Conservation (phyloP, 2,888 invertebrate genomes). For the Zhuqinia jingwanae region DNA sequence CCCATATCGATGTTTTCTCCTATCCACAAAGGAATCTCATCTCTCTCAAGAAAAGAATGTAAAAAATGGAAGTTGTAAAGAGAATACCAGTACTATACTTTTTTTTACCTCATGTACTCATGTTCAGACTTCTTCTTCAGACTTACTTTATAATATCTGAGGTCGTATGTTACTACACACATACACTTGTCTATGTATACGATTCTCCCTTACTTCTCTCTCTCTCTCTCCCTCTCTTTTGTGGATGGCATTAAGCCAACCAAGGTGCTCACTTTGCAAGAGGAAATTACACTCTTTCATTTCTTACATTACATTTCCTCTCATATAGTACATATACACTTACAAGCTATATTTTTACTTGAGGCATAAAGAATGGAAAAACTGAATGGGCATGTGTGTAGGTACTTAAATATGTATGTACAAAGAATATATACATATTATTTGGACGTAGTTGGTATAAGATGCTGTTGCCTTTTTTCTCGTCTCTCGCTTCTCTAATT, state of each 20-base stretch:
- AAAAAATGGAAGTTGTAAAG: too few relatives aligned
- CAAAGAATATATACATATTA: too few relatives aligned
- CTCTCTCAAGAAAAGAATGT: too few relatives aligned
- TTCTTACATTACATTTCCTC: constrained; percentile 64
- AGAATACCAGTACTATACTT: too few relatives aligned
- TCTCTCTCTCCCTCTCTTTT: not conserved
- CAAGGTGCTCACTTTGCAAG: constrained; percentile 64
- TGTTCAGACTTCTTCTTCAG: too few relatives aligned
- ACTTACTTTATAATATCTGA: too few relatives aligned
- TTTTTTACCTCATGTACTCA: too few relatives aligned
- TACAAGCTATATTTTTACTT: too few relatives aligned
- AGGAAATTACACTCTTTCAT: constrained; percentile 67
- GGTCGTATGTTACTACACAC: not conserved
- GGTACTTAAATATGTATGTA: too few relatives aligned
- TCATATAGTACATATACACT: constrained; percentile 28
- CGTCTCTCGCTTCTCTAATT: constrained; percentile 17
- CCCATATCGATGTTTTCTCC: too few relatives aligned
- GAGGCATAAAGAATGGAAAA: constrained; percentile 31
- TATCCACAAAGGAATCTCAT: too few relatives aligned
- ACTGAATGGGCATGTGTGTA: not conserved
- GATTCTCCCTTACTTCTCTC: not conserved
- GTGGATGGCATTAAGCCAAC: constrained; percentile 62
- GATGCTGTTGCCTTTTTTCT: constrained; percentile 51
- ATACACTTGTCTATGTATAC: not conserved
- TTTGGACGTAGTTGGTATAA: not conserved